Base-by-base conservation (phyloP, 2,113 vertebrate species). In the Phrynocephalus versicolor region DNA sequence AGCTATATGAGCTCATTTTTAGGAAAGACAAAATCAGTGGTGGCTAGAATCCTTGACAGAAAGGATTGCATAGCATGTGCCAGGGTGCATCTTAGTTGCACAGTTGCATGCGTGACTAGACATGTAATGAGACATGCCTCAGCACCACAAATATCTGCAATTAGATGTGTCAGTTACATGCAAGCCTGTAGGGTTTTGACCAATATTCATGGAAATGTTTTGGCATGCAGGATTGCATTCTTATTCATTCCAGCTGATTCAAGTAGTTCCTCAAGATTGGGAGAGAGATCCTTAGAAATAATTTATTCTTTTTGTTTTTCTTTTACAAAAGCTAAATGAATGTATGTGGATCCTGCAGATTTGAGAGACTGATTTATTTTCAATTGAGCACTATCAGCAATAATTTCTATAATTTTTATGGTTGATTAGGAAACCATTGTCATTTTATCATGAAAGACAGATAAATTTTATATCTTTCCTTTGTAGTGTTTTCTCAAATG, bases 401-500 rank as follows among this genome's bases (percentile, higher is more conserved):
- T 3, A 27, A 27, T 81, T 80, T 65, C 27, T 65, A 5, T 67
- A 67, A 4, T 37, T 60, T 37, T 79, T 51, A 62, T 62, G 35
- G 33, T 67, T 67, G 41, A 33, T 67, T 67, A 21, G 39, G 45
- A 67, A 67, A 67, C 37, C 39, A 81, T 45, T 18, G 27, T 45
- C 19, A 37, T 80, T 27, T 81, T 16, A 71, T 25, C 67, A 15
- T 35, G 45, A 70, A 71, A 81, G 39, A 10, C 45, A 82, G 7
- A 55, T 35, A 8, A 55, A 71, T n/a, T 57, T 27, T 33, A 27
- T 10, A 55, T 55, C 39, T 15, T 71, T 81, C 45, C 33, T 57
- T 57, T 82, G 67, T 71, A 37, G 65, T 58, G n/a, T 57, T 82
- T 57, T 41, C 33, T 81, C 64, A n/a, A 39, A 81, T 67, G 79